Evolutionary conservation across 1,140 invertebrate genomes (phyloP).

Genomic region (Lethrus apterus): DNA sequence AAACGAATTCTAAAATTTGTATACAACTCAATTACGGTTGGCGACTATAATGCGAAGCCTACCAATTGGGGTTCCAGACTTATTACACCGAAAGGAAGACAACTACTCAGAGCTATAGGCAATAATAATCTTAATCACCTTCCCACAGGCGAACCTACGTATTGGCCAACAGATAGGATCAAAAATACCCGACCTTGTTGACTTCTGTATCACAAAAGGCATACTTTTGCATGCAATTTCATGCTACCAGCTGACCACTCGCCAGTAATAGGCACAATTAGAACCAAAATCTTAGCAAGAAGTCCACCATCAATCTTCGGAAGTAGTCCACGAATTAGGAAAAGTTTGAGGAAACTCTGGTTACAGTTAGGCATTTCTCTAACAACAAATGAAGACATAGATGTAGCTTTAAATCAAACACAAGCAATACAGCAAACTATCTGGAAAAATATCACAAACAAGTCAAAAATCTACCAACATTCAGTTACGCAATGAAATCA

Average conservation of each 20-base stretch:
- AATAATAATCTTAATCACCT: neutral
- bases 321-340: too few species aligned
- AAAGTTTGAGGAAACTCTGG: too few species aligned
- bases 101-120: slow-evolving; percentile 1
- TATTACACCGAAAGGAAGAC: slow-evolving; percentile 1
- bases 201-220: neutral
- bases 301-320: too few species aligned
- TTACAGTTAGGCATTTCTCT: too few species aligned
- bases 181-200: neutral
- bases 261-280: neutral
- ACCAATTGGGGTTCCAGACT: neutral
- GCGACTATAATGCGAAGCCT: too few species aligned
- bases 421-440: neutral
- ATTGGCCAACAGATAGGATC: neutral
- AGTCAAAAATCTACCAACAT: too few species aligned
- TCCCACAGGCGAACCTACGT: neutral
- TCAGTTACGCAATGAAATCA: too few species aligned
- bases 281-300: neutral
- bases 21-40: too few species aligned
- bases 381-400: too few species aligned
- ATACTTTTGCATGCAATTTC: neutral
- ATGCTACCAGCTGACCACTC: neutral
- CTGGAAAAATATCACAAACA: too few species aligned
- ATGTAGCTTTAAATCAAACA: too few species aligned
- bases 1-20: too few species aligned